phyloP scores from a whole-genome alignment of 2,888 invertebrate genomes.

The Adela reaumurella region DNA sequence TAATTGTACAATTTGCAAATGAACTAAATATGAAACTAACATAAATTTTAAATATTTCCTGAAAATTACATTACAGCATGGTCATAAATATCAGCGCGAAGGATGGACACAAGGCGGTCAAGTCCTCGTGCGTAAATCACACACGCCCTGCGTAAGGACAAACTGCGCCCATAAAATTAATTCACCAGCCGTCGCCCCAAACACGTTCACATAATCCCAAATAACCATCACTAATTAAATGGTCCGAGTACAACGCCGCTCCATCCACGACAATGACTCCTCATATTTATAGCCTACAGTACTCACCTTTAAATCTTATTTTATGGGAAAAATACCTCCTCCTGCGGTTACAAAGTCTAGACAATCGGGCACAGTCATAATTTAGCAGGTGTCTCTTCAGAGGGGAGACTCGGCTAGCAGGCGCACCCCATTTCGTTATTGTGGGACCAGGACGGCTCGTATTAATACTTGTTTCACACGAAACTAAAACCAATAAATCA shows the following conservation, averaged over 20 bases:
- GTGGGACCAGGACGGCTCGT: background rate
- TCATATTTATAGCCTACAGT: background rate
- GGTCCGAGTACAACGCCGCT: background rate
- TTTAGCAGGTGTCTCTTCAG: slow-evolving; percentile 25
- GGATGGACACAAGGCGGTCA: background rate
- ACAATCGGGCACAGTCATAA: slow-evolving; percentile 10
- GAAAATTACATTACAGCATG: too few relatives aligned
- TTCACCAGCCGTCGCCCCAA: background rate
- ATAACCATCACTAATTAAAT: slow-evolving; percentile 31
- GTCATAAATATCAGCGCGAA: too few relatives aligned
- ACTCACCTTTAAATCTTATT: slow-evolving; percentile 33
- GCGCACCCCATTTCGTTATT: background rate
- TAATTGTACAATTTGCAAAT: too few relatives aligned
- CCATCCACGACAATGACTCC: background rate
- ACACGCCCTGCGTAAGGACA: background rate
- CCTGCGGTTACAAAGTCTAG: slow-evolving; percentile 24
- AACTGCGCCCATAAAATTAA: too few relatives aligned
- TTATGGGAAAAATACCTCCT: slow-evolving; percentile 35
- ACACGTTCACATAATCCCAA: background rate
- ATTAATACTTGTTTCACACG: background rate
- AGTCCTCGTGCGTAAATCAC: background rate
- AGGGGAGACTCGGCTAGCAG: background rate
- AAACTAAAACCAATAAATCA: background rate
- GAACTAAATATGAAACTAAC: too few relatives aligned
- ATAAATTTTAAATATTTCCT: too few relatives aligned